These are phyloP conservation scores for Naso thynnoides DNA, from an alignment of 2,797 vertebrate species.

Conservation along the genomic window DNA sequence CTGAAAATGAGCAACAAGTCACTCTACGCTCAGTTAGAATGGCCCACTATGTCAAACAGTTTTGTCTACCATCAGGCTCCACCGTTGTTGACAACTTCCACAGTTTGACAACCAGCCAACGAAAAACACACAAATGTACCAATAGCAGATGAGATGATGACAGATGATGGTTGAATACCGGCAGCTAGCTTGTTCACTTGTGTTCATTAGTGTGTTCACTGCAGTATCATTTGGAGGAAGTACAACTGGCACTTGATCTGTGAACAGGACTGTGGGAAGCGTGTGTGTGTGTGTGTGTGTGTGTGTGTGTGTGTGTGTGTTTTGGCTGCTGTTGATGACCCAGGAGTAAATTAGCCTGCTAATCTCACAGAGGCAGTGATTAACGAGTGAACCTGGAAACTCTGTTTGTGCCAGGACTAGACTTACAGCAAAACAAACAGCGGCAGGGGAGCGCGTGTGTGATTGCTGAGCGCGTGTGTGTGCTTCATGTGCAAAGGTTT, in stretches of 20 bases:
- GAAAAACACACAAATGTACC: constrained; percentile 1
- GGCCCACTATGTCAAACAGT: neutral
- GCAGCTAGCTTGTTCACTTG: constrained; percentile 27
- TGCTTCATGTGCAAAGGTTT: constrained; percentile 64
- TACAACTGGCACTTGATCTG: constrained; percentile 71
- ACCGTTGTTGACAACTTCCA: constrained; percentile 6
- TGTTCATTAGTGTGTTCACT: constrained; percentile 54
- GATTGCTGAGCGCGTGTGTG: constrained; percentile 22
- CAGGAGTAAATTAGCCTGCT: constrained; percentile 85
- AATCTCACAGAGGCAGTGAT: constrained; percentile 85
- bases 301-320: constrained; percentile 6
- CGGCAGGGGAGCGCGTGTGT: constrained; percentile 62
- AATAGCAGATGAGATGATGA: constrained; percentile 11
- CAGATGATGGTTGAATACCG: constrained; percentile 31
- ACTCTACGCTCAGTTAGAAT: neutral
- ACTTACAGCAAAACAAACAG: constrained; percentile 83
- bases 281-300: constrained; percentile 54
- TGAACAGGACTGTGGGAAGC: constrained; percentile 54
- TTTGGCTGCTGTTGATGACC: constrained; percentile 80
- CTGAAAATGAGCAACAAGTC: neutral
- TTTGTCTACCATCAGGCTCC: constrained; percentile 7
- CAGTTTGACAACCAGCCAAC: constrained; percentile 15
- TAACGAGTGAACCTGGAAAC: constrained; percentile 78
- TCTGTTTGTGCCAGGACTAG: constrained; percentile 72
- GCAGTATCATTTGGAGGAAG: constrained; percentile 63